Evolutionary conservation across 2,797 vertebrate species (phyloP).

Genomic region (Octomys mimax): DNA sequence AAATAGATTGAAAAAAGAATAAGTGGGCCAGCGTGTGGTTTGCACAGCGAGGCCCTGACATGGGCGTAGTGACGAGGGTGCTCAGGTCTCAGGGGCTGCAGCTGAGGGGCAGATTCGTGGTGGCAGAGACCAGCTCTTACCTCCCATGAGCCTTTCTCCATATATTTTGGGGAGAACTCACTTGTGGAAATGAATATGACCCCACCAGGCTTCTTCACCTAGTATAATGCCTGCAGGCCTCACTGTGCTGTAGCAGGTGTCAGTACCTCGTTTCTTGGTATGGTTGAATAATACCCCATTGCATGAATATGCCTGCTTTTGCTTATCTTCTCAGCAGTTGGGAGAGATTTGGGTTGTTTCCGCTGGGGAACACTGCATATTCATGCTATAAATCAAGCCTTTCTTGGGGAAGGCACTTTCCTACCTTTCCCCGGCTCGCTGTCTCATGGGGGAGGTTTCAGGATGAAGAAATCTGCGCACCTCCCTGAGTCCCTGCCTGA

Average conservation of each 20-base stretch:
- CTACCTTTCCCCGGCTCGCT: accelerated
- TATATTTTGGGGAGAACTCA: neutral
- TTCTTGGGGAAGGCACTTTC: neutral
- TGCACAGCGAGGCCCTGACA: neutral
- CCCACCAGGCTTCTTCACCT: neutral
- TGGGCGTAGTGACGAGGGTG: neutral
- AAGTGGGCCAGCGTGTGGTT: neutral
- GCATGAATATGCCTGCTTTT: neutral
- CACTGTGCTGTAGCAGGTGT: neutral
- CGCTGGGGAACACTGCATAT: neutral
- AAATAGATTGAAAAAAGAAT: too few relatives aligned
- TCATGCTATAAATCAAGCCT: neutral
- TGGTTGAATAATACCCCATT: neutral
- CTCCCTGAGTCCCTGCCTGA: neutral
- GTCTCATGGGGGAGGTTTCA: neutral
- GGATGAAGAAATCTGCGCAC: neutral
- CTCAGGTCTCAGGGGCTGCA: neutral
- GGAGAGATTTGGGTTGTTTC: neutral
- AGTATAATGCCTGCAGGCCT: neutral
- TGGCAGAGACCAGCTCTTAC: neutral
- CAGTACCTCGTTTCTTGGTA: neutral
- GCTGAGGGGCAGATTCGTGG: neutral
- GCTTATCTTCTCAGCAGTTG: neutral
- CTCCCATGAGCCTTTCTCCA: neutral
- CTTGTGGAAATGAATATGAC: too few relatives aligned